These are phyloP conservation scores for Hermaeophaga mercurialis DNA, from an alignment of 2,888 invertebrate genomes.

Conservation along the genomic window DNA sequence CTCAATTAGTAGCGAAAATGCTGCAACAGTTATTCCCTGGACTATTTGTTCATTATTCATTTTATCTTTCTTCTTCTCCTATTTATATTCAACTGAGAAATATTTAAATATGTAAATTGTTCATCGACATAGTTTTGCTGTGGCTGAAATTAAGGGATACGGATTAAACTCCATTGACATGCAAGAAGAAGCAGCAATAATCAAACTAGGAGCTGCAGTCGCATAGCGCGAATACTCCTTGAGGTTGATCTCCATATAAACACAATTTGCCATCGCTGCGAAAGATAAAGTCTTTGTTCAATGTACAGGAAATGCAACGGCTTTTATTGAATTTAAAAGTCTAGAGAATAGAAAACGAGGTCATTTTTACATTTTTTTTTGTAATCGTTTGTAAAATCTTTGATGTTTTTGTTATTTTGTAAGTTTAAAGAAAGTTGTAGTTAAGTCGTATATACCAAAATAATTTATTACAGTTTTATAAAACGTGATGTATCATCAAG, in stretches of 20 bases:
- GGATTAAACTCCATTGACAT: conserved; percentile 29
- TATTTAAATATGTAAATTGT: conserved; percentile 27
- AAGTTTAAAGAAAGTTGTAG: no score
- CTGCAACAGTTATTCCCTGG: no score
- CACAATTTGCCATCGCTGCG: conserved; percentile 2
- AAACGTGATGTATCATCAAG: no score
- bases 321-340: no score
- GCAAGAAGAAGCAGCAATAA: conserved; percentile 27
- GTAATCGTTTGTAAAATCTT: no score
- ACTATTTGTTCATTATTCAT: conserved; percentile 19
- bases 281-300: neutral
- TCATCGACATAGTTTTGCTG: conserved; percentile 28
- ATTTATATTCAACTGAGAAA: conserved; percentile 10
- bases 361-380: no score
- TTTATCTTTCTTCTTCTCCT: conserved; percentile 3
- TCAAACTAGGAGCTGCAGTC: conserved; percentile 24
- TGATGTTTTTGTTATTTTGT: no score
- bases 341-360: no score
- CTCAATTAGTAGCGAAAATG: no score
- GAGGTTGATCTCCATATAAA: conserved; percentile 10
- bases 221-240: neutral
- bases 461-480: no score
- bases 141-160: conserved; percentile 19
- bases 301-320: neutral
- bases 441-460: no score